These are phyloP conservation scores for Atta texana DNA, from an alignment of 1,140 invertebrate genomes.

Conservation along the genomic window DNA sequence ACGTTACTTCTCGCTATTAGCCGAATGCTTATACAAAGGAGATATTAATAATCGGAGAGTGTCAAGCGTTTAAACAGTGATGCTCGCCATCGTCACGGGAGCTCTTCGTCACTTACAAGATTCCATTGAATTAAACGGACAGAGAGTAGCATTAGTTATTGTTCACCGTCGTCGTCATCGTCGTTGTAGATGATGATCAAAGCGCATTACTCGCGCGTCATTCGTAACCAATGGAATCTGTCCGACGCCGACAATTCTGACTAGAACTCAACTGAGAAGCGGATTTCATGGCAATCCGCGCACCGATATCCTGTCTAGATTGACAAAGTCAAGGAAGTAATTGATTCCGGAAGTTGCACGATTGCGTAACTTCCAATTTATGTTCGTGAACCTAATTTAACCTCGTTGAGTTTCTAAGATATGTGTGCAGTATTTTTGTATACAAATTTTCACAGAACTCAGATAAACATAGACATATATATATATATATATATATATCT, in stretches of 20 bases:
- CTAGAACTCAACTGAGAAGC: conserved; percentile 53
- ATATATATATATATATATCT: too few relatives aligned
- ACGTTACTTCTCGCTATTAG: background rate
- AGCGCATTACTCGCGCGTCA: conserved; percentile 59
- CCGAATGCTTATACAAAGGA: background rate
- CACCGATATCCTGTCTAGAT: conserved; percentile 15
- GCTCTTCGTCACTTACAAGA: conserved; percentile 39
- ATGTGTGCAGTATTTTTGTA: background rate
- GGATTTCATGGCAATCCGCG: conserved; percentile 22
- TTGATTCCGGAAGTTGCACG: conserved; percentile 18
- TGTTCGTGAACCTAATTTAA: background rate
- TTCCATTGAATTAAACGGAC: conserved; percentile 37
- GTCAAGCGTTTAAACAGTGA: conserved; percentile 27
- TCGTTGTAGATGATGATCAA: conserved; percentile 50
- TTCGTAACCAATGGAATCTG: conserved; percentile 48
- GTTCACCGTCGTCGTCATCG: conserved; percentile 39
- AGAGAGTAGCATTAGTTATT: conserved; percentile 42
- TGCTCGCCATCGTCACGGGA: background rate
- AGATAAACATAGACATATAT: background rate
- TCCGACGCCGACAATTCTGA: conserved; percentile 40
- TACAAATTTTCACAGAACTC: background rate
- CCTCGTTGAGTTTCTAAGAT: background rate
- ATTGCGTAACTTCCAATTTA: background rate
- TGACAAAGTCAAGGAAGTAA: background rate
- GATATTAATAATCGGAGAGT: conserved; percentile 35